phyloP scores from a whole-genome alignment of 2,113 vertebrate genomes.

The Mirounga angustirostris region DNA sequence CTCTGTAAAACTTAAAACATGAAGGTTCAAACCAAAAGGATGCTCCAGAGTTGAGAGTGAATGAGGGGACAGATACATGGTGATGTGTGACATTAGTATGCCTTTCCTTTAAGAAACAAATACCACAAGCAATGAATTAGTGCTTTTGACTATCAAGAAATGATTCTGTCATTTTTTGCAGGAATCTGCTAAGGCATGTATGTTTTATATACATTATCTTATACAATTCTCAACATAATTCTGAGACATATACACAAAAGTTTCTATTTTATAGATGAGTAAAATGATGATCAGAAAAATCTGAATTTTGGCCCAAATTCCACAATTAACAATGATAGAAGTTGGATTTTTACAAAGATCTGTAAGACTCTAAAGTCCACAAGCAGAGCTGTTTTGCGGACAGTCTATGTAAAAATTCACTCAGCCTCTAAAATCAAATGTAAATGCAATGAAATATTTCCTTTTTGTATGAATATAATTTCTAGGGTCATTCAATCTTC shows the following conservation, averaged over 20 bases:
- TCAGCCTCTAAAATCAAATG: not conserved
- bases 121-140: not conserved
- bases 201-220: not conserved
- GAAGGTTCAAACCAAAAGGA: not conserved
- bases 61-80: not conserved
- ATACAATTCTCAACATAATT: not conserved
- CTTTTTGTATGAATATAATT: conserved; percentile 2
- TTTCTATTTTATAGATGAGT: not conserved
- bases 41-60: not conserved
- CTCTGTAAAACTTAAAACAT: not conserved
- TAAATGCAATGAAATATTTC: not conserved
- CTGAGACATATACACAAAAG: not conserved
- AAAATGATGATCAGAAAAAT: not conserved
- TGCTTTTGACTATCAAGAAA: not conserved
- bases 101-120: conserved; percentile 13
- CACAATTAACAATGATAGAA: not conserved
- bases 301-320: not conserved
- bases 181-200: not conserved
- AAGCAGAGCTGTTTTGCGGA: not conserved
- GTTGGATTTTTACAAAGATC: not conserved
- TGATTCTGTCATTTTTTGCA: not conserved
- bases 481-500: not conserved
- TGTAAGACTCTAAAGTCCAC: not conserved
- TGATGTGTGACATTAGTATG: not conserved
- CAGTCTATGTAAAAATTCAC: not conserved